Percentiles rank a stretch among this genome's conserved stretches.
Evolutionary conservation across 2,888 invertebrate species (phyloP).

Genomic region (Abscondita cerata): DNA sequence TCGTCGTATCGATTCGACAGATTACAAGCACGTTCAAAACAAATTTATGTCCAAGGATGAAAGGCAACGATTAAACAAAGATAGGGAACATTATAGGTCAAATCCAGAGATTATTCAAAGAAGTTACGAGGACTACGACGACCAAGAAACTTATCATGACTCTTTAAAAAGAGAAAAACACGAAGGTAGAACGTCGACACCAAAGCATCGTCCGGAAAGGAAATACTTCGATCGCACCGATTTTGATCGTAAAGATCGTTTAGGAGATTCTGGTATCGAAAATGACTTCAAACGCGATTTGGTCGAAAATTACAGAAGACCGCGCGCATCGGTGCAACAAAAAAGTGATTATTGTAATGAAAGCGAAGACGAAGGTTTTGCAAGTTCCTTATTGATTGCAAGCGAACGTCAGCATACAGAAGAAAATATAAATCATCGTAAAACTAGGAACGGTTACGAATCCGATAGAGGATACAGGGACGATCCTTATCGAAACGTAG

Average conservation of each 20-base stretch:
- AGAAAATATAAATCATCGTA: conserved; percentile 60
- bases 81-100: conserved; percentile 65
- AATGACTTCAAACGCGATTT: conserved; percentile 81
- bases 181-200: conserved; percentile 54
- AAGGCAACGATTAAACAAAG: conserved; percentile 46
- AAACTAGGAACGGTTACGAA: conserved; percentile 43
- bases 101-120: conserved; percentile 68
- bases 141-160: conserved; percentile 62
- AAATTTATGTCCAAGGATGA: conserved; percentile 45
- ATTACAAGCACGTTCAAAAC: conserved; percentile 42
- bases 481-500: conserved; percentile 50
- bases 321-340: conserved; percentile 37
- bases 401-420: conserved; percentile 79
- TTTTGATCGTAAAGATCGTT: conserved; percentile 65
- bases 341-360: conserved; percentile 59
- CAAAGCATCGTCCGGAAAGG: conserved; percentile 52
- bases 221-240: conserved; percentile 59
- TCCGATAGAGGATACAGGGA: conserved; percentile 48
- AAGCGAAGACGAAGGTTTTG: conserved; percentile 75
- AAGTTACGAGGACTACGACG: conserved; percentile 55
- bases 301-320: conserved; percentile 56
- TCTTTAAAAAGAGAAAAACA: conserved; percentile 68
- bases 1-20: conserved; percentile 52
- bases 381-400: conserved; percentile 72
- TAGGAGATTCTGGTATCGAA: conserved; percentile 82